Evolutionary conservation across 2,888 invertebrate genomes (phyloP), one percentile per base, ranked within the genome.

Genomic region (Lysandra bellargus): DNA sequence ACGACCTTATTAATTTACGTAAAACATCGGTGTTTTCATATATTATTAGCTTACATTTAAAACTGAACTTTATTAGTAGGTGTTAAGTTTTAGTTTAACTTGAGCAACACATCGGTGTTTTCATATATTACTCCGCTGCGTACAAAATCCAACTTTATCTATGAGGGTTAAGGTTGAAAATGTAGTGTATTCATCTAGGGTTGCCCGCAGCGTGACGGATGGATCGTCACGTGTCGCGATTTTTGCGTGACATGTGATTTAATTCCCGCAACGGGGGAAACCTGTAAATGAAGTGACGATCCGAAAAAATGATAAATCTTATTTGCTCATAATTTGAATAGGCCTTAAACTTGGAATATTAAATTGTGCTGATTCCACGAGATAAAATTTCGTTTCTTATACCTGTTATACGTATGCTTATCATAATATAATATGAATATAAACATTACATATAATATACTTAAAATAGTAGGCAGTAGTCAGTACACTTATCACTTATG

Each of bases 181-280:
- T 17, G 64, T 1, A 77, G 84, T 60, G 82, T 53, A 60, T 77
- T 79, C 78, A 1, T 87, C 87, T 83, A 84, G 81, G 82, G 84
- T 87, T 88, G 90, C 88, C 89, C 88, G 87, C 88, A 82, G 86
- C 84, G 88, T 93, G 93, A 94, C 93, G 88, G 91, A 94, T 93
- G 86, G 90, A 85, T 86, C 84, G 89, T 88, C 88, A 90, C 91
- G 85, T 89, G 92, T 92, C 92, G 90, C 89, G 89, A 89, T 88
- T 89, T 90, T 88, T 89, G 86, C 86, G 87, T 88, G 89, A 89
- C 88, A 85, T 87, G 84, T 84, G 87, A 86, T 87, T 88, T 85
- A 88, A 89, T 90, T 89, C 87, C 86, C 84, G 85, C 82, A 80
- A 75, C 17, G 74, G 79, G 80, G 81, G 78, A 77, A 73, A 57